These are phyloP conservation scores for Junco hyemalis DNA, from an alignment of 2,113 vertebrate genomes.

Conservation along the genomic window DNA sequence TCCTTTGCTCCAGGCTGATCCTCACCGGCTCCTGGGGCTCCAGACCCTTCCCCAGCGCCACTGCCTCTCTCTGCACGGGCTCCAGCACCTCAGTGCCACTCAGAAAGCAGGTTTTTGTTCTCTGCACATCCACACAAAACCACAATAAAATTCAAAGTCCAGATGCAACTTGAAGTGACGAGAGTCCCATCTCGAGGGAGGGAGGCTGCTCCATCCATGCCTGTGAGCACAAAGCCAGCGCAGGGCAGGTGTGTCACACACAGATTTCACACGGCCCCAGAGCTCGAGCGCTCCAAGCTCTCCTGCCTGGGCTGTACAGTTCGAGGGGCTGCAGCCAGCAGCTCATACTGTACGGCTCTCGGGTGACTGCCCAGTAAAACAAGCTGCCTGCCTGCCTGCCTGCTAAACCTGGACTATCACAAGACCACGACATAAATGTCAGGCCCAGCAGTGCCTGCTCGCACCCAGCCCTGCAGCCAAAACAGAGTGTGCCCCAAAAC, in stretches of 20 bases:
- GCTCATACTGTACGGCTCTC: background rate
- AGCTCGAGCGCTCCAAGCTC: accelerated
- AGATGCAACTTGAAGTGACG: background rate
- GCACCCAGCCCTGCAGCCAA: background rate
- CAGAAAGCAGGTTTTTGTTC: background rate
- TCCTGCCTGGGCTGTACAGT: background rate
- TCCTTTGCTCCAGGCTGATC: background rate
- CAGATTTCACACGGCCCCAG: accelerated
- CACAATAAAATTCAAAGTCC: background rate
- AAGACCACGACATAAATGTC: slow-evolving; percentile 9
- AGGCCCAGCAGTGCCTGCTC: background rate
- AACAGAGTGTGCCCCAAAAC: accelerated
- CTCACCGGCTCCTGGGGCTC: accelerated
- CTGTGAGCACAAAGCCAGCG: accelerated
- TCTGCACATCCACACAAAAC: background rate
- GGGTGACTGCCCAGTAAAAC: background rate
- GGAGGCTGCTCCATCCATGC: background rate
- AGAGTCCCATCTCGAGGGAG: background rate
- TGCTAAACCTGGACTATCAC: slow-evolving; percentile 29
- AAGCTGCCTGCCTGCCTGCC: background rate
- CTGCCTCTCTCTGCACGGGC: background rate
- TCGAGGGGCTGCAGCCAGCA: background rate
- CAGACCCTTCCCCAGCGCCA: background rate
- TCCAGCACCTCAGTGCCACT: background rate
- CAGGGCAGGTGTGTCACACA: background rate